Percentiles rank a stretch among this genome's conserved stretches.
phyloP scores from a whole-genome alignment of 2,113 vertebrate species.

The Lasiurus borealis region DNA sequence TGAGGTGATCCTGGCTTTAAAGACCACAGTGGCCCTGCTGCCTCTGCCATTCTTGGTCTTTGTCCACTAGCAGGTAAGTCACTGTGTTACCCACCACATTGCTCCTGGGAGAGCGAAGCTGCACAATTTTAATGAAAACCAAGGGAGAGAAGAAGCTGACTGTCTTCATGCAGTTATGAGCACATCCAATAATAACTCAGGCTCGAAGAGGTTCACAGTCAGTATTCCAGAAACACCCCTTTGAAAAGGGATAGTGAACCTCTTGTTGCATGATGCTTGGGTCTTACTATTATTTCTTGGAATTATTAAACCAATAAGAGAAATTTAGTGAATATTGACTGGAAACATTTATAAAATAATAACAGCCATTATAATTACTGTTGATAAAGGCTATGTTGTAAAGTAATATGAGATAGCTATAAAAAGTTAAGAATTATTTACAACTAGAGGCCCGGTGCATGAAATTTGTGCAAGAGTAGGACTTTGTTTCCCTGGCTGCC shows the following conservation, averaged over 20 bases:
- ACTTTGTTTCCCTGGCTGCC: too few relatives aligned
- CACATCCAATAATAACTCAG: not conserved
- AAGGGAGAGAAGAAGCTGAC: not conserved
- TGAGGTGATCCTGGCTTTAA: not conserved
- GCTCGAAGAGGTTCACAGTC: not conserved
- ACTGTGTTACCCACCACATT: not conserved
- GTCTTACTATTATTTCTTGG: not conserved
- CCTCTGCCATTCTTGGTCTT: not conserved
- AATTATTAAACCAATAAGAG: not conserved
- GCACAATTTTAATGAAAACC: not conserved
- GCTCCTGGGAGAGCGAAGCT: not conserved
- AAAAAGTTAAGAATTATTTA: slow-evolving; percentile 18
- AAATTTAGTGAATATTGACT: not conserved
- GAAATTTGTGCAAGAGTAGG: too few relatives aligned
- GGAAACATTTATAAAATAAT: slow-evolving; percentile 32
- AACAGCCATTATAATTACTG: not conserved
- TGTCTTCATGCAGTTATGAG: not conserved
- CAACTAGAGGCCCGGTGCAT: not conserved
- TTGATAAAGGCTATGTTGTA: not conserved
- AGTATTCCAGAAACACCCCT: not conserved
- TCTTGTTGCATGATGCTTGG: not conserved
- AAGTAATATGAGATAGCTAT: not conserved
- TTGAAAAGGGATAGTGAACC: not conserved
- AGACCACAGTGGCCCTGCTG: not conserved
- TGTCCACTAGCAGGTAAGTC: not conserved